Base-by-base conservation (phyloP, 1,140 invertebrate species). In the Aphelinus certus region DNA sequence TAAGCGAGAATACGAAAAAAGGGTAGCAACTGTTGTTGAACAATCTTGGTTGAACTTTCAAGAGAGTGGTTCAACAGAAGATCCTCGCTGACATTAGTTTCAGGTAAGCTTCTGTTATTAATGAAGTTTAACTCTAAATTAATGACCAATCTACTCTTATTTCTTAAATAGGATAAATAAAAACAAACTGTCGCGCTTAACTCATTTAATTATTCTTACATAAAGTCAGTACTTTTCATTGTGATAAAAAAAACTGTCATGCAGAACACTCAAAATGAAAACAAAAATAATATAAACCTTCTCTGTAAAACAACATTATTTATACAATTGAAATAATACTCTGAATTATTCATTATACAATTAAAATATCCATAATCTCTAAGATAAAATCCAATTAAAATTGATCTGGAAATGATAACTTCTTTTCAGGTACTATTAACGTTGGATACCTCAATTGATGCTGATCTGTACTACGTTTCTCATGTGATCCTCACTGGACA, bases 21-120 rank as follows among this genome's bases (percentile, higher is more conserved):
- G 91, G 79, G 92, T 93, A 53, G 90, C 91, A 48, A 90, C 91
- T 46, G 91, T 92, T 81, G 92, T 93, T 26, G 92, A 93, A 84
- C 91, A 92, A 79, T 90, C 89, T 57, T 92, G 91, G 91, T 83
- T 91, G 68, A 90, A 91, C 77, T 89, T 87, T 74, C 86, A 87
- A 78, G 87, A 88, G 73, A 86, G 83, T 78, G 82, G 86, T 64
- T 83, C 79, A 55, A 83, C 78, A 49, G 87, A 88, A 58, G 87
- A 88, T 79, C 80, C 83, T 42, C 87, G 84, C 83, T 88, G 86
- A 87, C 83, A 85, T 84, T 86, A 84, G 78, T 77, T 78, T 78
- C 60, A 63, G 9, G 58, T 76, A 75, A 74, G 51, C 4, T 53
- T 53, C 9, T 53, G 9, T 53, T 53, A 6, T 53, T 9, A 53